Percentiles rank a stretch among this genome's conserved stretches.
These are phyloP conservation scores for Brachionus rubens DNA, from an alignment of 1,140 invertebrate species.

Conservation along the genomic window DNA sequence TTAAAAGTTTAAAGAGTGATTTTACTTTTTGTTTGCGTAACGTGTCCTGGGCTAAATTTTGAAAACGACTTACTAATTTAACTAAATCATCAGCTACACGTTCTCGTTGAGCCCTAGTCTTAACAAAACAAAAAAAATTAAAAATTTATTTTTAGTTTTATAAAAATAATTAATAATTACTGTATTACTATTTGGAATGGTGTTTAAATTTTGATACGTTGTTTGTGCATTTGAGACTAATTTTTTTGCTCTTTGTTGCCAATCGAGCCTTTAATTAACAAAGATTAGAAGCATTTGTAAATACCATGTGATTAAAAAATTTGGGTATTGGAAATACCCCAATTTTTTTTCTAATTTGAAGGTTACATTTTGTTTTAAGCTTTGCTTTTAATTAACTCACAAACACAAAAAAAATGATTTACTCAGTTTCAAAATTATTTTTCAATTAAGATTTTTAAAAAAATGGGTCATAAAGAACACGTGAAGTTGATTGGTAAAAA, in stretches of 20 bases:
- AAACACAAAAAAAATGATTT: no score
- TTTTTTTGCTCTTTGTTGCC: slow-evolving; percentile 18
- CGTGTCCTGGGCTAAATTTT: background rate
- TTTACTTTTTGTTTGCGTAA: background rate
- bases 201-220: slow-evolving; percentile 12
- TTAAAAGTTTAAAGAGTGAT: background rate
- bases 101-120: background rate
- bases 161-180: background rate
- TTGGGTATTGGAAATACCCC: no score
- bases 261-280: slow-evolving; percentile 8
- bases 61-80: background rate
- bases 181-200: background rate
- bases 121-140: background rate
- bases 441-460: no score
- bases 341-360: no score
- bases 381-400: no score
- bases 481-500: no score
- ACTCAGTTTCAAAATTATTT: no score
- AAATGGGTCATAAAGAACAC: no score
- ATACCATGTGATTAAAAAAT: no score
- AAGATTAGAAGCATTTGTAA: no score
- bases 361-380: no score
- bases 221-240: slow-evolving; percentile 9
- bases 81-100: background rate
- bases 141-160: background rate